phyloP scores from a whole-genome alignment of 2,113 vertebrate species.

The Pseudonaja textilis region DNA sequence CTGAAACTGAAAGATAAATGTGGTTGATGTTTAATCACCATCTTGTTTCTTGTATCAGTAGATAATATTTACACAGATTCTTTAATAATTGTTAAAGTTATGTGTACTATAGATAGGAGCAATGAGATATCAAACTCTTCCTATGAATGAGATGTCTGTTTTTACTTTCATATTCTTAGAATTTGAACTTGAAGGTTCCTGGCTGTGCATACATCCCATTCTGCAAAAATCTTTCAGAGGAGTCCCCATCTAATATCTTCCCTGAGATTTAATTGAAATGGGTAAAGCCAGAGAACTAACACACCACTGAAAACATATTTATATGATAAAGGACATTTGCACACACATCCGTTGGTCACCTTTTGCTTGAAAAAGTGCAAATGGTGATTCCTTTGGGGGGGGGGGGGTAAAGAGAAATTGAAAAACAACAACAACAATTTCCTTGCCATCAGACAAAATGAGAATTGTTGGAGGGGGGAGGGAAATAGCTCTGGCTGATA shows the following conservation, averaged over 20 bases:
- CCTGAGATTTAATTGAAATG: background rate
- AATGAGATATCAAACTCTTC: background rate
- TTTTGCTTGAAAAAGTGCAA: background rate
- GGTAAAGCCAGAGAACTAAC: background rate
- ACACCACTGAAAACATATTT: background rate
- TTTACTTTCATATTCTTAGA: background rate
- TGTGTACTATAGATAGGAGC: background rate
- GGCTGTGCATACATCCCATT: background rate
- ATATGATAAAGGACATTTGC: background rate
- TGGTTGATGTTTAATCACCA: constrained; percentile 28
- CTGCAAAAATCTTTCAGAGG: background rate
- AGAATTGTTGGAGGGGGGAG: background rate
- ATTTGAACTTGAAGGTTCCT: background rate
- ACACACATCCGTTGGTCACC: background rate
- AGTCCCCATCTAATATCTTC: background rate
- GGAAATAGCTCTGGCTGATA: background rate
- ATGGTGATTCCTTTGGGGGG: background rate
- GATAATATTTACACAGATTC: background rate
- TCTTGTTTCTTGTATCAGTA: constrained; percentile 22
- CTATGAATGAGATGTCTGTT: background rate
- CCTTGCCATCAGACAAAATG: background rate
- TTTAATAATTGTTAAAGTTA: background rate
- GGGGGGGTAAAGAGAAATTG: background rate
- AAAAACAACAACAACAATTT: background rate
- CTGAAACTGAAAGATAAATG: constrained; percentile 3